Conservation (phyloP, 2,113 vertebrate species). For the Origma solitaria region DNA sequence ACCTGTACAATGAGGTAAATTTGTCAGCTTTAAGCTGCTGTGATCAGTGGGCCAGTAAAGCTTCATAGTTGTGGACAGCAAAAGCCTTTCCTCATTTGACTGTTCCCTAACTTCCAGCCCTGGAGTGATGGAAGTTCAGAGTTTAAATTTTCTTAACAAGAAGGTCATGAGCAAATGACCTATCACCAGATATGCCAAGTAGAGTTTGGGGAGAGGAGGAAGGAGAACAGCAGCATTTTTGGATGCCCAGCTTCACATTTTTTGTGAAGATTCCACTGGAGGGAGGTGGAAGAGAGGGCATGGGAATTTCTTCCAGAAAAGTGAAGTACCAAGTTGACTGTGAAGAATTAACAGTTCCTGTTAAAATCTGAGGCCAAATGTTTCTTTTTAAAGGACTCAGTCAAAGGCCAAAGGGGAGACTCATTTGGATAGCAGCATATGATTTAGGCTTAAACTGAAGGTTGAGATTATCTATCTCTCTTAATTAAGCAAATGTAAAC, state of each 20-base stretch:
- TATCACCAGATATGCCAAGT: neutral
- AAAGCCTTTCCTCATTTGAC: neutral
- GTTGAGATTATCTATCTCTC: neutral
- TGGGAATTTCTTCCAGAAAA: neutral
- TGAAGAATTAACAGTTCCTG: neutral
- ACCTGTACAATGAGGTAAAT: neutral
- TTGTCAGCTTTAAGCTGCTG: neutral
- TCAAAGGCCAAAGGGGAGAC: neutral
- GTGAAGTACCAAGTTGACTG: neutral
- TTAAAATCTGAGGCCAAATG: neutral
- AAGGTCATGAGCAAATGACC: neutral
- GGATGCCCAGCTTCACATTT: neutral
- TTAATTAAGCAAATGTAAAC: neutral
- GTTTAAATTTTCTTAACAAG: neutral
- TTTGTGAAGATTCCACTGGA: neutral
- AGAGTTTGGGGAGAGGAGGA: neutral
- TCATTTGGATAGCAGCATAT: fast-evolving
- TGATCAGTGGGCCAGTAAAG: neutral
- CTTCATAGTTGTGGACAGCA: neutral
- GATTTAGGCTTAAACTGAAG: neutral
- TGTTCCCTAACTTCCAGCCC: neutral
- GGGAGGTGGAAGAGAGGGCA: neutral
- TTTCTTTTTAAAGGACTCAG: neutral
- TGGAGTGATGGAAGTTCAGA: neutral
- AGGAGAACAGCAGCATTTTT: neutral